A percentile compares a stretch with the other conserved stretches of the same genome.
These are phyloP conservation scores for Lepidonotus clava DNA, from an alignment of 2,888 invertebrate genomes.

Conservation along the genomic window DNA sequence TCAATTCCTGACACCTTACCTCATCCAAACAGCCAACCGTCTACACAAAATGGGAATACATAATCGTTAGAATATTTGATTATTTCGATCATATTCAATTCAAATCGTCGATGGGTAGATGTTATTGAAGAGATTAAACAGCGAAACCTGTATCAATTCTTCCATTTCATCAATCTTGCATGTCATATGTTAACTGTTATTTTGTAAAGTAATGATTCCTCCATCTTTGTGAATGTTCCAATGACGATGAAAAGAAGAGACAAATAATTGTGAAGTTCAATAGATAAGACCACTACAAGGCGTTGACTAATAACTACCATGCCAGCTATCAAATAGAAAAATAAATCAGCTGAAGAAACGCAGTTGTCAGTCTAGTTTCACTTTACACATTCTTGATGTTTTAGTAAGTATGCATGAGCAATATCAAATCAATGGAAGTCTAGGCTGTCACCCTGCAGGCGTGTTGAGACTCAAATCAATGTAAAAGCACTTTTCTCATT, in stretches of 20 bases:
- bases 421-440: no score
- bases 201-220: no score
- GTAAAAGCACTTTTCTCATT: conserved; percentile 5
- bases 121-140: no score
- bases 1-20: conserved; percentile 19
- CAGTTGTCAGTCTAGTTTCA: no score
- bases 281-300: not conserved
- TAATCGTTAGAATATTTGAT: not conserved
- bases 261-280: not conserved
- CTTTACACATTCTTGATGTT: no score
- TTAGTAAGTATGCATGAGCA: no score
- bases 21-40: conserved; percentile 43
- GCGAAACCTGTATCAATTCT: no score
- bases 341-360: no score
- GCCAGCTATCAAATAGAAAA: not conserved
- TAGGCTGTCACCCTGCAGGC: not conserved
- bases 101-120: no score
- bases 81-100: no score
- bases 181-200: no score
- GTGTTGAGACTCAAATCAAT: not conserved
- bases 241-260: not conserved
- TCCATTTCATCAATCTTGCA: no score
- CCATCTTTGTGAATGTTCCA: not conserved
- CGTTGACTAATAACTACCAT: not conserved
- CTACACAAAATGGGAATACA: conserved; percentile 20